Conservation (phyloP, 2,888 invertebrate species). For the Podabrus alpinus region DNA sequence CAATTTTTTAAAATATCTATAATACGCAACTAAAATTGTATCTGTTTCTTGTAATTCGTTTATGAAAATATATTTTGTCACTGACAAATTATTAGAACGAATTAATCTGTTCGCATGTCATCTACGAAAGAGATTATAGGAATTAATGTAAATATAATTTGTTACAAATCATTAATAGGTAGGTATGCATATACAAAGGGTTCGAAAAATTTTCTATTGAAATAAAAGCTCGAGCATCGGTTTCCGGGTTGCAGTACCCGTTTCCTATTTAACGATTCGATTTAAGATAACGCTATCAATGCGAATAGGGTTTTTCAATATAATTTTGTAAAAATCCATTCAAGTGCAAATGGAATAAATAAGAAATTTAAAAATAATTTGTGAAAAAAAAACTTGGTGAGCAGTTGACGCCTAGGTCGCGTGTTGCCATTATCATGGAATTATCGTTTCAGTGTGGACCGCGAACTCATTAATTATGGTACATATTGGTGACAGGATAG, state of each 20-base stretch:
- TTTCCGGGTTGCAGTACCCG: conserved; percentile 38
- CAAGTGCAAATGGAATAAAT: not conserved
- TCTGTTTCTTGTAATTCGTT: not conserved
- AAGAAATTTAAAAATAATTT: conserved; percentile 6
- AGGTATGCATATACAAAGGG: not conserved
- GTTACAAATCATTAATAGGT: not conserved
- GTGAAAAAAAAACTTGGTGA: conserved; percentile 24
- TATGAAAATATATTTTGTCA: not conserved
- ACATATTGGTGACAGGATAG: conserved; percentile 44
- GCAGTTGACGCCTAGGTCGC: conserved; percentile 48
- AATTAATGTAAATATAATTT: not conserved
- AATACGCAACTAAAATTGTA: not conserved
- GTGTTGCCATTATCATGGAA: conserved; percentile 60
- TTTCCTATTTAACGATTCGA: conserved; percentile 37
- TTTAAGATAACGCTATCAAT: conserved; percentile 33
- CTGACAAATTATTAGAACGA: not conserved
- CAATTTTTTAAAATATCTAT: not conserved
- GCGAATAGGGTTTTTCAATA: conserved; percentile 35
- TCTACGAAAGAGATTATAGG: not conserved
- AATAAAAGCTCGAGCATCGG: conserved; percentile 34
- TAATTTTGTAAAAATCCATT: conserved; percentile 6
- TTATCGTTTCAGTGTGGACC: conserved; percentile 58
- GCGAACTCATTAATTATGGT: conserved; percentile 53
- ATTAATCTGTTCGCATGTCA: not conserved
- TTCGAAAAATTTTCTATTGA: not conserved